Conservation (phyloP, 1,140 invertebrate genomes). For the Drosophila navojoa region DNA sequence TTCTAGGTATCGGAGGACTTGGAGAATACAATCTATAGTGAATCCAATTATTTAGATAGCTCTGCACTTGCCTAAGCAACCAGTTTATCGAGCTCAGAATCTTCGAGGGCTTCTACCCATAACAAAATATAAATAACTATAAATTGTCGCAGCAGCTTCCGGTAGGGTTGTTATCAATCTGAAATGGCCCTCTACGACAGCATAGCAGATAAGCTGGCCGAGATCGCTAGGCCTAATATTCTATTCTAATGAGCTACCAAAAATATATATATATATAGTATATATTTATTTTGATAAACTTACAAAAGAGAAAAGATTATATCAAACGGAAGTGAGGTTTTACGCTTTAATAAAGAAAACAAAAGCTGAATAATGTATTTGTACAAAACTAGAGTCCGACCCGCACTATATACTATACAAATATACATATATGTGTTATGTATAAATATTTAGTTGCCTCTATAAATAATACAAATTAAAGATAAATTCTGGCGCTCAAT, state of each 20-base stretch:
- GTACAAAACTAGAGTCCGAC: neutral
- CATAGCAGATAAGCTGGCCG: slow-evolving; percentile 22
- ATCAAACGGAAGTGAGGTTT: slow-evolving; percentile 38
- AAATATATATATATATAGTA: neutral
- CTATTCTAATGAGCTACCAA: slow-evolving; percentile 17
- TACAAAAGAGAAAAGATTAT: slow-evolving; percentile 25
- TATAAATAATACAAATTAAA: slow-evolving; percentile 39
- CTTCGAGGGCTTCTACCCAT: neutral
- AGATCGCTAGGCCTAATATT: slow-evolving; percentile 17
- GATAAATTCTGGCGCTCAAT: slow-evolving; percentile 39
- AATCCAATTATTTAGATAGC: neutral
- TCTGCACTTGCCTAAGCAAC: neutral
- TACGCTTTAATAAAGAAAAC: slow-evolving; percentile 1
- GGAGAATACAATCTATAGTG: neutral
- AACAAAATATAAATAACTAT: neutral
- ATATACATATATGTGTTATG: slow-evolving; percentile 1
- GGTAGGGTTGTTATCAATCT: slow-evolving; percentile 26
- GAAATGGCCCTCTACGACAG: slow-evolving; percentile 2
- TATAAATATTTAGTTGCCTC: slow-evolving; percentile 2
- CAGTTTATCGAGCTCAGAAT: neutral
- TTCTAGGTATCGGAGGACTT: too few species aligned
- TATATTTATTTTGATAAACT: too few species aligned
- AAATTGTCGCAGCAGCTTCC: slow-evolving; percentile 27
- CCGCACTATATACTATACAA: slow-evolving; percentile 7
- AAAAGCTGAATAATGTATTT: neutral